Base-by-base conservation (phyloP, 64 coral and sea anemone genomes). In the Dendrophyllia cribrosa region DNA sequence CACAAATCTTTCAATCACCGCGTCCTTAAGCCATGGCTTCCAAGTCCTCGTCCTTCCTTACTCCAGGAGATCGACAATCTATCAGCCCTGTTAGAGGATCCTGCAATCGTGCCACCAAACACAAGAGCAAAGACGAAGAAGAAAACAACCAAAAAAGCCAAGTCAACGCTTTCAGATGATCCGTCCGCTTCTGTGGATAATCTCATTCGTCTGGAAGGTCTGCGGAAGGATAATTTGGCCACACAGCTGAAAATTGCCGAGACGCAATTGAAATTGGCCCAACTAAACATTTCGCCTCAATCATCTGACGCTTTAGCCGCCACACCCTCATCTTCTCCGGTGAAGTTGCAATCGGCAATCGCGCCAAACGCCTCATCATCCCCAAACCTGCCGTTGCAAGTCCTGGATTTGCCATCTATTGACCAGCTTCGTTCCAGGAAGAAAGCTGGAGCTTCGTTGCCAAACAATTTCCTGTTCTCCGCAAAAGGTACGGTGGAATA, bases 401-500 rank as follows among this genome's bases (percentile, higher is more conserved):
- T 75, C 73, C 13, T 5, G 13, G 47, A 16, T 44, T 19, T 50
- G 7, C 46, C 73, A 19, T 75, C 73, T 4, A 16, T 75, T n/a
- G 73, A 75, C 46, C 46, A 75, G 73, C 79, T 82, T 82, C 79
- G 76, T 43, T 22, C 59, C 72, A 64, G 67, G 24, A 92, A 92
- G 44, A 85, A 85, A 25, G 43, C 34, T 3, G 55, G 48, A 2
- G 66, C 62, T 59, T 51, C 55, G 5, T 21, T 92, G 67, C 78
- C 69, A 63, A 73, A 85, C 9, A 79, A 92, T 59, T 85, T 61
- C 89, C 19, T 92, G 15, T 76, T 61, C 69, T 84, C 77, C 50
- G 60, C 52, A 7, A 84, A 85, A 91, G 89, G 79, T 91, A 74
- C 51, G 66, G 51, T 77, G 16, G 70, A 85, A 49, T 87, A 86